Conservation (phyloP, 2,797 vertebrate species). For the Tachyglossus aculeatus region DNA sequence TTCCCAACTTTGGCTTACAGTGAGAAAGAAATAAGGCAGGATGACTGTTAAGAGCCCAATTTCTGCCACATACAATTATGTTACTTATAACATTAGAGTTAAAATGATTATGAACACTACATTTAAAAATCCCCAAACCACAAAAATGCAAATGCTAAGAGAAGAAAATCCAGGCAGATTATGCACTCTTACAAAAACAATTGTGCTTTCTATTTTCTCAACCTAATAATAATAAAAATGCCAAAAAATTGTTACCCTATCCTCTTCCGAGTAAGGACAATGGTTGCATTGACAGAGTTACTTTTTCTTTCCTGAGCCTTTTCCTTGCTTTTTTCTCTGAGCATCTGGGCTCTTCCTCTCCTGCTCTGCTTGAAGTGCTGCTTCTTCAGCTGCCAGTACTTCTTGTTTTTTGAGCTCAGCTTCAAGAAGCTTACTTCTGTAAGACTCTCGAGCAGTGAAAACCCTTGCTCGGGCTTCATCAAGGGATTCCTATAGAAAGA, state of each 20-base stretch:
- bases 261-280: background rate
- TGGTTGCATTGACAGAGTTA: conserved; percentile 37
- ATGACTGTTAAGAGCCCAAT: conserved; percentile 6
- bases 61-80: too few relatives aligned
- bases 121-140: conserved; percentile 17
- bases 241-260: background rate
- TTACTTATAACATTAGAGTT: background rate
- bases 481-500: conserved; percentile 78
- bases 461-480: conserved; percentile 69
- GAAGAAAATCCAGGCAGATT: background rate
- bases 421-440: conserved; percentile 70
- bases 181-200: conserved; percentile 20
- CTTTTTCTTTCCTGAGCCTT: conserved; percentile 76
- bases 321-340: conserved; percentile 56
- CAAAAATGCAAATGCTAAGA: too few relatives aligned
- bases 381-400: conserved; percentile 66
- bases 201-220: background rate
- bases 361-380: conserved; percentile 41
- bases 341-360: conserved; percentile 65
- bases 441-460: conserved; percentile 69
- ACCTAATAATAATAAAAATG: background rate
- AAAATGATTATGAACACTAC: background rate
- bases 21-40: conserved; percentile 6
- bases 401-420: conserved; percentile 66
- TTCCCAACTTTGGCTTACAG: background rate